Percentiles rank a stretch among this genome's conserved stretches.
These are phyloP conservation scores for Andrena fulva DNA, from an alignment of 2,888 invertebrate genomes.

Conservation along the genomic window DNA sequence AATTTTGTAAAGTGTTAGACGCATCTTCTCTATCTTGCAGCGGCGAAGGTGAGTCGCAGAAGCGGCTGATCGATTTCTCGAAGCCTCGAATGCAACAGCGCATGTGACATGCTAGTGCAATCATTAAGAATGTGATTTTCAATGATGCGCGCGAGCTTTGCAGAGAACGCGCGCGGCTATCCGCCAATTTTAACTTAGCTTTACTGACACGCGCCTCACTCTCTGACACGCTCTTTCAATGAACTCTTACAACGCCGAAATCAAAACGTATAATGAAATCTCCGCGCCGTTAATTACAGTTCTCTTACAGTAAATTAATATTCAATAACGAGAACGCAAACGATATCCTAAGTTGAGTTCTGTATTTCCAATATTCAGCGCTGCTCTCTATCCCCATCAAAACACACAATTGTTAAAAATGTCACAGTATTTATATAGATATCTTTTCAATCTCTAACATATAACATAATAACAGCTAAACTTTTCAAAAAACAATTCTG, in stretches of 20 bases:
- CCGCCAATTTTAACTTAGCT: slow-evolving; percentile 50
- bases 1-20: background rate
- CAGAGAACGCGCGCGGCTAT: slow-evolving; percentile 16
- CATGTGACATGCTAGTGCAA: slow-evolving; percentile 51
- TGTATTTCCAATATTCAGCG: too few relatives aligned
- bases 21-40: background rate
- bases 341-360: too few relatives aligned
- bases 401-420: too few relatives aligned
- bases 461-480: too few relatives aligned
- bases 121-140: slow-evolving; percentile 56
- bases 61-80: slow-evolving; percentile 27
- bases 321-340: too few relatives aligned
- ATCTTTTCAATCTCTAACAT: too few relatives aligned
- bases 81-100: slow-evolving; percentile 17
- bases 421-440: too few relatives aligned
- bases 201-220: slow-evolving; percentile 46
- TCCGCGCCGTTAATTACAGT: too few relatives aligned
- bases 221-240: slow-evolving; percentile 41
- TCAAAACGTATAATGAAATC: background rate
- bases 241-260: slow-evolving; percentile 44
- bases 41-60: background rate
- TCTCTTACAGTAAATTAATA: too few relatives aligned
- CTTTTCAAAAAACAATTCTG: too few relatives aligned
- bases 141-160: background rate
- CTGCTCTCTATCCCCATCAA: too few relatives aligned